Conservation (phyloP, 2,888 invertebrate genomes). For the Aquatica leii region DNA sequence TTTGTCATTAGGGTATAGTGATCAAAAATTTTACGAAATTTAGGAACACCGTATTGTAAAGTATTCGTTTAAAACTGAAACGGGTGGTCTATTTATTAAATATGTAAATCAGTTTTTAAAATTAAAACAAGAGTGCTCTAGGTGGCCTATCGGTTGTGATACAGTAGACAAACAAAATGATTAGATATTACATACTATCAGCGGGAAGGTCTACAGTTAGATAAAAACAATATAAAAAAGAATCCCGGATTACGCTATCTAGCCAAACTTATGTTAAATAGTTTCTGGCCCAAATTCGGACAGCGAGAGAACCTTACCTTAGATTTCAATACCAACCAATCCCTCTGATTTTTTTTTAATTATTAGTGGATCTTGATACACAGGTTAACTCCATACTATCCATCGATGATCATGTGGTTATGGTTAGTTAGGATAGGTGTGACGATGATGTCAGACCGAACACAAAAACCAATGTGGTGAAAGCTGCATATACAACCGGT, state of each 20-base stretch:
- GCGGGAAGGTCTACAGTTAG: constrained; percentile 38
- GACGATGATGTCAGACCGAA: not conserved
- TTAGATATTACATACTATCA: not conserved
- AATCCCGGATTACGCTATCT: constrained; percentile 44
- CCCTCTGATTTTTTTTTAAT: constrained; percentile 26
- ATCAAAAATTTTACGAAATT: constrained; percentile 46
- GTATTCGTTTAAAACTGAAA: constrained; percentile 26
- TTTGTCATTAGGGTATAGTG: constrained; percentile 43
- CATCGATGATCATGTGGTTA: constrained; percentile 26
- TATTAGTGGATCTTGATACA: constrained; percentile 37
- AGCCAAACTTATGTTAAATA: constrained; percentile 47
- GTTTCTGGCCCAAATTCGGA: constrained; percentile 49
- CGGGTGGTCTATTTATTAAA: constrained; percentile 26
- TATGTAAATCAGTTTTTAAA: not conserved
- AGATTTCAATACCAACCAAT: constrained; percentile 37
- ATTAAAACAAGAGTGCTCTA: not conserved
- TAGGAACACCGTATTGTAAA: constrained; percentile 46
- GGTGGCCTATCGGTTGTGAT: too few species aligned
- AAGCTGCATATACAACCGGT: not conserved
- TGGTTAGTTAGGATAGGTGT: not conserved
- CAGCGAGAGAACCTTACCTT: constrained; percentile 41
- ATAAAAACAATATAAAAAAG: constrained; percentile 36
- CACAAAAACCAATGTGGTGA: not conserved
- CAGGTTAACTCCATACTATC: constrained; percentile 31
- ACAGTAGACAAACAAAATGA: not conserved